Evolutionary conservation across 1,140 invertebrate genomes (phyloP).

Genomic region (Mycetomoellerius zeteki): DNA sequence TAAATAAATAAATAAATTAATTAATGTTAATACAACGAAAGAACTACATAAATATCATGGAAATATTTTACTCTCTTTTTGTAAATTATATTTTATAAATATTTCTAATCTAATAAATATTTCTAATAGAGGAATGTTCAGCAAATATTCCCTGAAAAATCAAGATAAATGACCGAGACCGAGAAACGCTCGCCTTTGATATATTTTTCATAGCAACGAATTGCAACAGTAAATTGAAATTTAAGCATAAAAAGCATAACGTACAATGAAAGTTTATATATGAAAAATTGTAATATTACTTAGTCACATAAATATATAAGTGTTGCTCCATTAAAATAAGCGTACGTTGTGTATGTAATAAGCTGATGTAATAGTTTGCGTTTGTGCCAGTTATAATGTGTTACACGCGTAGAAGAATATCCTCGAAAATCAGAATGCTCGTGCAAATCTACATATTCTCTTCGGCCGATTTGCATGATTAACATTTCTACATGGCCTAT

Average conservation of each 20-base stretch:
- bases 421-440: neutral
- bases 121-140: neutral
- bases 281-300: neutral
- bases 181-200: neutral
- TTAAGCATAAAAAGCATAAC: neutral
- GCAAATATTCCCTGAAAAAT: neutral
- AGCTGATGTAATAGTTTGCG: neutral
- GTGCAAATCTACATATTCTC: neutral
- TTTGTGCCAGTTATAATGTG: neutral
- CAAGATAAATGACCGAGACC: neutral
- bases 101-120: constrained; percentile 23
- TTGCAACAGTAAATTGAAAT: neutral
- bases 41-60: neutral
- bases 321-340: neutral
- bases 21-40: neutral
- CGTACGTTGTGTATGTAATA: neutral
- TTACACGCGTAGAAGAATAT: neutral
- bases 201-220: neutral
- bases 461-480: constrained; percentile 42
- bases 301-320: neutral
- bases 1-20: constrained; percentile 8
- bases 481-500: constrained; percentile 50
- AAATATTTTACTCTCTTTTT: neutral
- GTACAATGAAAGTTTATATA: neutral
- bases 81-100: constrained; percentile 1